phyloP scores from a whole-genome alignment of 1,140 invertebrate genomes.

The Drosophila lowei region DNA sequence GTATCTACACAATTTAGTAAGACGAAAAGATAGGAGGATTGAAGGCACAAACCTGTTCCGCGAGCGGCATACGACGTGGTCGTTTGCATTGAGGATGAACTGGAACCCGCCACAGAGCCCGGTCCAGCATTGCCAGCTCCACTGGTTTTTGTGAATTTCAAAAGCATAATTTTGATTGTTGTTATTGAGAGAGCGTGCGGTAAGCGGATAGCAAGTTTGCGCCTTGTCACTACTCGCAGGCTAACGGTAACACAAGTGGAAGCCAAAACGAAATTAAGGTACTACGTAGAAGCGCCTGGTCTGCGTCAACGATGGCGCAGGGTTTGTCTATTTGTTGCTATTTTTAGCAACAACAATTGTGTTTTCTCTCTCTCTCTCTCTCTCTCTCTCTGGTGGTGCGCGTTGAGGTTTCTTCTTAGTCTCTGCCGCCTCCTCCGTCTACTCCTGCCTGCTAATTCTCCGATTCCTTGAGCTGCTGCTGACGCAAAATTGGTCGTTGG shows the following conservation, averaged over 20 bases:
- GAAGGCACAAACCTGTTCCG: slow-evolving; percentile 70
- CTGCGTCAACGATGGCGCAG: slow-evolving; percentile 33
- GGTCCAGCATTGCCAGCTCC: slow-evolving; percentile 54
- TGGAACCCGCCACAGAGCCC: slow-evolving; percentile 49
- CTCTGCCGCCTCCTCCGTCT: too few species aligned
- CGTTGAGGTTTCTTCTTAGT: too few species aligned
- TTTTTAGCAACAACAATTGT: slow-evolving; percentile 63
- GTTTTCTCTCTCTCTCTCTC: slow-evolving; percentile 6
- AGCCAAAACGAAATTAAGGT: slow-evolving; percentile 30
- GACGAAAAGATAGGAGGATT: slow-evolving; percentile 13
- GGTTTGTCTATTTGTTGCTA: slow-evolving; percentile 64
- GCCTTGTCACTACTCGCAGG: background rate
- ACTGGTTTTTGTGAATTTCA: slow-evolving; percentile 52
- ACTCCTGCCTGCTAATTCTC: background rate
- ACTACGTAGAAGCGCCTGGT: slow-evolving; percentile 32
- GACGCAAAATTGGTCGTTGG: slow-evolving; percentile 1
- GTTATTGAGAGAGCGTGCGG: background rate
- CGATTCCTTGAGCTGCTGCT: slow-evolving; percentile 19
- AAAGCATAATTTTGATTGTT: slow-evolving; percentile 38
- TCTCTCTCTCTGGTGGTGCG: background rate
- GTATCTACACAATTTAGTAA: background rate
- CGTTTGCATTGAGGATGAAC: slow-evolving; percentile 60
- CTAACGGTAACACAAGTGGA: slow-evolving; percentile 35
- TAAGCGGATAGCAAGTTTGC: too few species aligned
- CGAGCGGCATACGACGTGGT: slow-evolving; percentile 69